Evolutionary conservation across 2,113 vertebrate genomes (phyloP), one percentile per base, ranked within the genome.

Genomic region (Peromyscus leucopus): DNA sequence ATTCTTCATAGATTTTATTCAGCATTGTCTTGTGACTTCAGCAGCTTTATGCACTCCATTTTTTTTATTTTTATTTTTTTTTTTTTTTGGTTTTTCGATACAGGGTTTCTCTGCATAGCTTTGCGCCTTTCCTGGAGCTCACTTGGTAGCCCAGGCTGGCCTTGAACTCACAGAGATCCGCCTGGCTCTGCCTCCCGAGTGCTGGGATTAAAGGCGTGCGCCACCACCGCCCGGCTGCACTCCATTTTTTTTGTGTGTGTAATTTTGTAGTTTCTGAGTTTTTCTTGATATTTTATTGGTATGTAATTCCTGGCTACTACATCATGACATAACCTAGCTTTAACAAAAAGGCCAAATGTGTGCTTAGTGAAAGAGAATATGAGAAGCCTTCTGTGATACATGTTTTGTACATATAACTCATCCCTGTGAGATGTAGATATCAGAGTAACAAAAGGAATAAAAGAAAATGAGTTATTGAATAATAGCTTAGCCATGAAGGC

Each of bases 321-420:
- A 71, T 92, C 89, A 93, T 97, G 75, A 65, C 91, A 79, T 92
- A 96, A 80, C 80, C 78, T 93, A 78, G 71, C 59, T 78, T 95
- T 91, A 78, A 97, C 16, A 93, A 89, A 75, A 87, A 96, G 91
- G 96, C 87, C 36, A 82, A 21, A 92, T 89, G 82, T 46, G 15
- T 55, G 5, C 39, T 92, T 72, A 72, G 5, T 17, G 91, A 97
- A 83, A 91, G 26, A 92, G 31, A 65, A 59, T 39, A 16, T 33
- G 12, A 4, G 39, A 72, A 46, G 0, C 65, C 31, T 39, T 87
- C 46, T 90, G 33, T 33, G 22, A 42, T 59, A 16, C 0, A 3
- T 4, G 4, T 48, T 89, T 83, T 28, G 4, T 21, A 5, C 5
- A 0, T 24, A 4, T 65, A 39, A 5, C 17, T 91, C 61, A 28